phyloP scores from a whole-genome alignment of 2,113 vertebrate species.

The Oncorhynchus gorbuscha region DNA sequence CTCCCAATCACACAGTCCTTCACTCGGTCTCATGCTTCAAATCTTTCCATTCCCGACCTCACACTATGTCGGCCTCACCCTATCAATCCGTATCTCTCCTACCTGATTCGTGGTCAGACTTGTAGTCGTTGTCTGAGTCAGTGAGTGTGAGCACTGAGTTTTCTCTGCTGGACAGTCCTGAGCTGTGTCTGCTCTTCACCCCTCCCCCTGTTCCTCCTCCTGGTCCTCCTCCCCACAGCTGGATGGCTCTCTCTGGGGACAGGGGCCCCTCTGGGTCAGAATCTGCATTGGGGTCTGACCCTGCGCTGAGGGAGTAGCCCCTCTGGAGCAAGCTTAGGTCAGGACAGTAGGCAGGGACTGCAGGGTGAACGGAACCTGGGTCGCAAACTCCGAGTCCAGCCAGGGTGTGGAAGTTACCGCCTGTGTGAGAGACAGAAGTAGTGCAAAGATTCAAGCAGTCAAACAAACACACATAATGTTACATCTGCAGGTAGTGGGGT shows the following conservation, averaged over 20 bases:
- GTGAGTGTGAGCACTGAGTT: constrained; percentile 92
- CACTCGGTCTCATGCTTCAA: not conserved
- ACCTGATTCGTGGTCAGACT: constrained; percentile 92
- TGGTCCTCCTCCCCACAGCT: constrained; percentile 81
- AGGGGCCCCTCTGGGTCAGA: constrained; percentile 91
- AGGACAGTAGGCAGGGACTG: constrained; percentile 82
- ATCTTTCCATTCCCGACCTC: not conserved
- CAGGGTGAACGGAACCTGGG: constrained; percentile 81
- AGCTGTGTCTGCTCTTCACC: constrained; percentile 88
- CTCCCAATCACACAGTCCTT: no score
- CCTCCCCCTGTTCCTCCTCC: constrained; percentile 66
- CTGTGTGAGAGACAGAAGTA: constrained; percentile 63
- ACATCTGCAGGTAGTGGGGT: not conserved
- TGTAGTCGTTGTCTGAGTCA: constrained; percentile 92
- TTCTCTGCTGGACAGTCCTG: constrained; percentile 88
- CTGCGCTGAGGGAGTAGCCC: constrained; percentile 86
- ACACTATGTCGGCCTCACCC: not conserved
- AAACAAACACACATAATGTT: constrained; percentile 22
- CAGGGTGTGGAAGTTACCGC: constrained; percentile 84
- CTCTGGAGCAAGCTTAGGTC: constrained; percentile 90
- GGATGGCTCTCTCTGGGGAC: constrained; percentile 89
- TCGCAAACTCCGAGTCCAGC: constrained; percentile 93
- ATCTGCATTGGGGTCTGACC: constrained; percentile 86
- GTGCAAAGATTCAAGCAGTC: not conserved
- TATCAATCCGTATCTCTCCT: constrained; percentile 54